phyloP scores from a whole-genome alignment of 2,113 vertebrate species.

The Acinonyx jubatus region DNA sequence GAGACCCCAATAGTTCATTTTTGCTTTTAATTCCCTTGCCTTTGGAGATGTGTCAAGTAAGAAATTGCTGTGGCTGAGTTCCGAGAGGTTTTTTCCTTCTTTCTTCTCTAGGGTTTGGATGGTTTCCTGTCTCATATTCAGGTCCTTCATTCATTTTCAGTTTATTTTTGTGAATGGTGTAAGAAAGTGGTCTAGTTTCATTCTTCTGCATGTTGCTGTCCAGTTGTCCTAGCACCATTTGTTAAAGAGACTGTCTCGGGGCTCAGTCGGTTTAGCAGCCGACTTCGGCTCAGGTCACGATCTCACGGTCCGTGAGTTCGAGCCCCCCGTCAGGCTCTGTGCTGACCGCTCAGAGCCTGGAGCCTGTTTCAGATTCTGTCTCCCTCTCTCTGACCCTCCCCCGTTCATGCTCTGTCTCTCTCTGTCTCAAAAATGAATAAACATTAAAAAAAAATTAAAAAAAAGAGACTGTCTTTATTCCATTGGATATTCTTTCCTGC shows the following conservation, averaged over 20 bases:
- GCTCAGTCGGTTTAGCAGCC: too few relatives aligned
- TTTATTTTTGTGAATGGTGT: neutral
- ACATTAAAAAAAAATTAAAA: too few relatives aligned
- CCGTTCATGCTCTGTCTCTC: too few relatives aligned
- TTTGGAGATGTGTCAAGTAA: neutral
- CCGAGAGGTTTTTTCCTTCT: too few relatives aligned
- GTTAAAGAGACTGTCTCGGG: neutral
- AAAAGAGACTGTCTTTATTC: neutral
- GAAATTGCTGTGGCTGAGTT: neutral
- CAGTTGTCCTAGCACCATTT: neutral
- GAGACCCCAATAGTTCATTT: neutral
- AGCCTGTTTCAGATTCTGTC: too few relatives aligned
- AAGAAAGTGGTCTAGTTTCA: neutral
- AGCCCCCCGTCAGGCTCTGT: too few relatives aligned
- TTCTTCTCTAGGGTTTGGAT: neutral
- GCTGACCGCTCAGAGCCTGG: too few relatives aligned
- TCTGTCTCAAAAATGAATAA: too few relatives aligned
- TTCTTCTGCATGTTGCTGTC: neutral
- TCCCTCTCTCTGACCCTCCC: too few relatives aligned
- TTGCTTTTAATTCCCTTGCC: neutral
- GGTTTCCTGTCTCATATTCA: neutral
- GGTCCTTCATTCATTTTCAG: neutral
- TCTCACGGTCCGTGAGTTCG: too few relatives aligned
- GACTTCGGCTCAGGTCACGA: too few relatives aligned
- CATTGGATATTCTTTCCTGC: neutral